Conservation (phyloP, 2,797 vertebrate species). For the Hylomyscus alleni region DNA sequence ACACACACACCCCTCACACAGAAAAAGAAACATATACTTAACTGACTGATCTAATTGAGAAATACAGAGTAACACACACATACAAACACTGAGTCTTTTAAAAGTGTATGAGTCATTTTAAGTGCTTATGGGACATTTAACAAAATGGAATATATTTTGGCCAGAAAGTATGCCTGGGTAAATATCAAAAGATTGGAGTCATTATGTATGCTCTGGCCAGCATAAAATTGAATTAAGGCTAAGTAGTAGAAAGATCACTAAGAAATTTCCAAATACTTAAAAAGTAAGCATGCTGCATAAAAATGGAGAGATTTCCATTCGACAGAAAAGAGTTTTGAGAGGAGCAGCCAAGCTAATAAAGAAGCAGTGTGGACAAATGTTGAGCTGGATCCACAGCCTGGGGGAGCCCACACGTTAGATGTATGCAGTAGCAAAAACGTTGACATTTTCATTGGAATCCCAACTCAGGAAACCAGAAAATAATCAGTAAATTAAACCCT, state of each 20-base stretch:
- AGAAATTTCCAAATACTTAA: neutral
- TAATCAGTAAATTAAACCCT: neutral
- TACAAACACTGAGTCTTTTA: neutral
- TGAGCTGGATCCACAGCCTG: neutral
- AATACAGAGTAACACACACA: neutral
- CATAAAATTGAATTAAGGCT: slow-evolving; percentile 11
- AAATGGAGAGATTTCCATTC: neutral
- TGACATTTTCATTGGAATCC: neutral
- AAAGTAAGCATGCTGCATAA: neutral
- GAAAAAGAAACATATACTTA: neutral
- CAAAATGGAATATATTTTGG: neutral
- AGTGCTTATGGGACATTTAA: slow-evolving; percentile 17
- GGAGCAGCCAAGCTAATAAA: neutral
- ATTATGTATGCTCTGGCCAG: neutral
- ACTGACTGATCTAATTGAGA: neutral
- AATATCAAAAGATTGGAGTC: neutral
- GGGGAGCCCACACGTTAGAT: neutral
- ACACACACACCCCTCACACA: neutral
- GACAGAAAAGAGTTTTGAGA: neutral
- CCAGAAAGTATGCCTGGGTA: slow-evolving; percentile 9
- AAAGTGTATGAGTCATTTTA: neutral
- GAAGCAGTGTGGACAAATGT: neutral
- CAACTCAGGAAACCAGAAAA: slow-evolving; percentile 4
- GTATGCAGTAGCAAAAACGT: neutral
- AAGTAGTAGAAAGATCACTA: neutral